Evolutionary conservation across 2,797 vertebrate genomes (phyloP), one percentile per base, ranked within the genome.

Genomic region (Melanogrammus aeglefinus): DNA sequence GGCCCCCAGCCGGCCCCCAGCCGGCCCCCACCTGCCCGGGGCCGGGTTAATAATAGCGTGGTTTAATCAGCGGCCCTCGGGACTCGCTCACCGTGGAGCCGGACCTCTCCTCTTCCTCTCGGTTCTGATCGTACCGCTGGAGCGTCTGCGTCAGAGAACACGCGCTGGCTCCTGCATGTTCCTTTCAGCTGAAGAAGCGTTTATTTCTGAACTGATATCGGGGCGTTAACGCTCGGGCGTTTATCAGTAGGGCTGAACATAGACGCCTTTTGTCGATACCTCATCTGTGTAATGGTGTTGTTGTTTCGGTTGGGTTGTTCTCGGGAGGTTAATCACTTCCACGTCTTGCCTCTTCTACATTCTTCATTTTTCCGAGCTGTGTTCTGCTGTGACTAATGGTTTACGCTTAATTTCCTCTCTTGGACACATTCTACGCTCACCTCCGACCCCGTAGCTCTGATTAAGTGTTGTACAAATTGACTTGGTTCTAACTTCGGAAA

Each of bases 1-100:
- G 1, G 1, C 72, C 16, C 47, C 47, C 47, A n/a, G 18, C 51
- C n/a, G 51, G 51, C 51, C 18, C 21, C 51, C 51, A 63, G 21
- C 51, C 7, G 69, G 83, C 77, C 82, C 81, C 80, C 72, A 74
- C 14, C 72, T 76, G 51, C 51, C 18, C n/a, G 21, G 51, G n/a
- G 51, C 51, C 51, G 1, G 51, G 51, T 6, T 63, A 63, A 63
- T 4, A 63, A 63, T 63, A 63, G 51, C 51, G 2, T 14, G 51
- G 51, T 63, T 63, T 63, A 63, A 63, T 63, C 7, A 63, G 51
- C 51, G 21, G 7, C 51, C 51, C 18, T 7, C 6, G 51, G 3
- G 51, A 24, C 51, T 1, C 8, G 2, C n/a, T 63, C 51, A 63
- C 0, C 2, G 8, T 63, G 21, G 57, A 63, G n/a, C 2, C 0